Evolutionary conservation across 2,113 vertebrate species (phyloP).

Genomic region (Gorsachius goisagi): DNA sequence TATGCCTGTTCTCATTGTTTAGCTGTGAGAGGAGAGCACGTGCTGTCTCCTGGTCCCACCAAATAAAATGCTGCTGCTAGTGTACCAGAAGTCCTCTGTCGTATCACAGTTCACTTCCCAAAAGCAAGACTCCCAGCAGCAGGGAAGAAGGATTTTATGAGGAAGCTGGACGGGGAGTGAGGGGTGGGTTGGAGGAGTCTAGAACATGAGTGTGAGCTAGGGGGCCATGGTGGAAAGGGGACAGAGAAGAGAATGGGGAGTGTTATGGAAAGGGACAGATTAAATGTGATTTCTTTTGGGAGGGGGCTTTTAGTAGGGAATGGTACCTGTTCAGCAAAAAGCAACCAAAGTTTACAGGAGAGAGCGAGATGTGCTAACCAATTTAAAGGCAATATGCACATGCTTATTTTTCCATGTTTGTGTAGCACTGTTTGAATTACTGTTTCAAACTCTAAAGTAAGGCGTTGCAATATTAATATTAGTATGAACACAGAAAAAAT

Average conservation of each 20-base stretch:
- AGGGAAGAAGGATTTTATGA: not conserved
- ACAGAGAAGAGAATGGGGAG: not conserved
- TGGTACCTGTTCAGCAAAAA: not conserved
- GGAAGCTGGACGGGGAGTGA: not conserved
- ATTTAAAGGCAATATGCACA: not conserved
- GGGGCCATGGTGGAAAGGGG: not conserved
- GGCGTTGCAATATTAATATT: not conserved
- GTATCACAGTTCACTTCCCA: not conserved
- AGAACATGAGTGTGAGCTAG: not conserved
- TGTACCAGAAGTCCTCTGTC: not conserved
- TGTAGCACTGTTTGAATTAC: not conserved
- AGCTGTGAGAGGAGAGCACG: not conserved
- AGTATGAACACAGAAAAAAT: not conserved
- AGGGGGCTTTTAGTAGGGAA: not conserved
- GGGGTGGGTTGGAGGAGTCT: not conserved
- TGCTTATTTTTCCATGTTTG: not conserved
- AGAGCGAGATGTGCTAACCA: not conserved
- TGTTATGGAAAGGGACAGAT: not conserved
- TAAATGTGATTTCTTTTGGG: not conserved
- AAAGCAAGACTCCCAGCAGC: not conserved
- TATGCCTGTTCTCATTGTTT: not conserved
- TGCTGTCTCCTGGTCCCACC: not conserved
- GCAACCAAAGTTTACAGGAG: not conserved
- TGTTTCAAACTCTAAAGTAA: not conserved
- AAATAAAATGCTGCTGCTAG: not conserved